Conservation (phyloP, 2,113 vertebrate genomes). For the Triplophysa tibetana region DNA sequence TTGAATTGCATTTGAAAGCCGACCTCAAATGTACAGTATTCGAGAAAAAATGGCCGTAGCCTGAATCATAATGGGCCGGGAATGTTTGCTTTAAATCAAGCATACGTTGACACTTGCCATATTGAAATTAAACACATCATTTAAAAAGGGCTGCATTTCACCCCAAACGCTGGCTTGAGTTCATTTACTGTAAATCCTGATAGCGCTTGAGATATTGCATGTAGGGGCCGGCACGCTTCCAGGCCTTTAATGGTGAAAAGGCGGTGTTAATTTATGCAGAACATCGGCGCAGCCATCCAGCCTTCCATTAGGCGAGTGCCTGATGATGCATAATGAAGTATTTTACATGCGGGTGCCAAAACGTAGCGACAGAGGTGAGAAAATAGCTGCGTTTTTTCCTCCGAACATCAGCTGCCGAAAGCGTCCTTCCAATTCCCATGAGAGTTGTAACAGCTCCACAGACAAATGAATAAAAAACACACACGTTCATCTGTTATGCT, state of each 20-base stretch:
- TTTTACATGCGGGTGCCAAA: conserved; percentile 37
- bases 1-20: neutral
- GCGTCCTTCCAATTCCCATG: conserved; percentile 45
- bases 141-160: neutral
- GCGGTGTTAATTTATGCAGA: conserved; percentile 47
- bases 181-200: conserved; percentile 28
- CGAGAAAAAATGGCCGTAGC: neutral
- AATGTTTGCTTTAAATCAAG: neutral
- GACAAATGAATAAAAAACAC: conserved; percentile 50
- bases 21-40: neutral
- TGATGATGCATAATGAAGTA: conserved; percentile 52
- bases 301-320: conserved; percentile 48
- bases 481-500: conserved; percentile 41
- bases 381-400: conserved; percentile 45
- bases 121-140: neutral
- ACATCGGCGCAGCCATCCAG: conserved; percentile 5
- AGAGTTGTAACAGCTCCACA: conserved; percentile 42
- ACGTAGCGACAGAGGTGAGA: conserved; percentile 40
- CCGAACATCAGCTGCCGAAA: conserved; percentile 33
- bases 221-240: conserved; percentile 2
- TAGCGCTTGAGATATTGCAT: conserved; percentile 13
- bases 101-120: neutral
- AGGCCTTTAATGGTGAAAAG: conserved; percentile 37
- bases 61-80: neutral
- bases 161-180: conserved; percentile 13